Evolutionary conservation across 1,140 invertebrate species (phyloP), one percentile per base, ranked within the genome.

Genomic region (Mycetomoellerius zeteki): DNA sequence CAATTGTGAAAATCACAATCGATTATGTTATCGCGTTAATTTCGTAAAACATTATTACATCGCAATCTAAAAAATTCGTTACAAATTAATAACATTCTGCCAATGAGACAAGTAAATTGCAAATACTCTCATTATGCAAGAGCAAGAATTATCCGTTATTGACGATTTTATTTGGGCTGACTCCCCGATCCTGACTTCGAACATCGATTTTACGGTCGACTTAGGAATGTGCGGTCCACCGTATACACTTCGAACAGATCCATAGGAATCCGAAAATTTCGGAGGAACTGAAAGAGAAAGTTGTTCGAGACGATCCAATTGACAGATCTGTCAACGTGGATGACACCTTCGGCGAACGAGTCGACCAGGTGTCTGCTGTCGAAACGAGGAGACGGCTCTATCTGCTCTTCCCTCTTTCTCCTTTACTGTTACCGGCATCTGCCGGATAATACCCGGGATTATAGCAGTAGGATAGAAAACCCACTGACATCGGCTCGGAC

Each of bases 391-490:
- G 88, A 93, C 91, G 88, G 91, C 86, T 92, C 91, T 86, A 27
- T 90, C 27, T 81, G 64, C 60, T n/a, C 50, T 54, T 86, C 86
- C 73, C 50, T 88, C 50, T 69, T 27, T 86, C 52, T 84, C 43
- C 56, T 69, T 37, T 64, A 58, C 60, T 84, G 62, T 86, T 78
- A 82, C 91, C 77, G 91, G 94, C 94, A 94, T 94, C 94, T 94
- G 94, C 89, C 92, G 93, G 93, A 94, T 94, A 94, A 94, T 94
- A 92, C 94, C 89, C 14, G 88, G 94, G 94, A 94, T 94, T 94
- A 94, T 89, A 86, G 71, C 89, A 86, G 84, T 58, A 89, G 86
- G 84, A 90, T 78, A 84, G 91, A 60, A 71, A 85, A 64, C 86
- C 88, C 78, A 86, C 62, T 71, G 88, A 86, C 88, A 87, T 86